phyloP scores from a whole-genome alignment of 23 tunicate genomes.

The Aplidium turbinatum region DNA sequence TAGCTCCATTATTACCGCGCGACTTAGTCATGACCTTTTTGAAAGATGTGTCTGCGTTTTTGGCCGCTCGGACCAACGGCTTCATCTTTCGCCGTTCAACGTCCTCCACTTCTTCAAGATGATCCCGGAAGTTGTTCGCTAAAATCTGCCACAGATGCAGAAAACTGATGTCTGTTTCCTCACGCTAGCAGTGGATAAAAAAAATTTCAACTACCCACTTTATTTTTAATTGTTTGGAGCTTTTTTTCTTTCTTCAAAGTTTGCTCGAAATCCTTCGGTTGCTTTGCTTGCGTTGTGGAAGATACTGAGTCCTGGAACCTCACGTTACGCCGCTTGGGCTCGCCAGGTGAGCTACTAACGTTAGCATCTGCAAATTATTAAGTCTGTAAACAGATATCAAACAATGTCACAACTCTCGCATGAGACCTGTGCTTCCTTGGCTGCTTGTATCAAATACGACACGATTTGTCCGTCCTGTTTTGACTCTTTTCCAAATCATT shows the following conservation, averaged over 20 bases:
- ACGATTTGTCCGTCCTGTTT: no score
- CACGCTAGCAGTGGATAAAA: background rate
- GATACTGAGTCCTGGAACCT: slow-evolving; percentile 77
- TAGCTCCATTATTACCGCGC: slow-evolving; percentile 18
- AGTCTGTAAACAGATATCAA: no score
- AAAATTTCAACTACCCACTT: slow-evolving; percentile 54
- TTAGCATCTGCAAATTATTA: no score
- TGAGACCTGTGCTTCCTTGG: no score
- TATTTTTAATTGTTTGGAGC: slow-evolving; percentile 75
- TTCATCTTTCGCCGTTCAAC: slow-evolving; percentile 54
- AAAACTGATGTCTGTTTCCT: background rate
- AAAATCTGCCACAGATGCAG: slow-evolving; percentile 42
- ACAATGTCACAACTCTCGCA: no score
- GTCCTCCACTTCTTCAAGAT: slow-evolving; percentile 76
- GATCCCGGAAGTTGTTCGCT: slow-evolving; percentile 62
- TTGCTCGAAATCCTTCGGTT: slow-evolving; percentile 52
- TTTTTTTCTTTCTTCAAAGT: slow-evolving; percentile 55
- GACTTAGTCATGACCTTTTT: slow-evolving; percentile 9
- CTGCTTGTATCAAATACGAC: no score
- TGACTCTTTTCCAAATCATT: no score
- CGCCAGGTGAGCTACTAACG: no score
- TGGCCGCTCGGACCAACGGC: slow-evolving; percentile 43
- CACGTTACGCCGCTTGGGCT: slow-evolving; percentile 81
- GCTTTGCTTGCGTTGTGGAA: slow-evolving; percentile 67
- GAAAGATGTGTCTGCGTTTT: slow-evolving; percentile 33